Percentiles rank a stretch among this genome's conserved stretches.
These are phyloP conservation scores for Xyrichtys novacula DNA, from an alignment of 2,797 vertebrate species.

Conservation along the genomic window DNA sequence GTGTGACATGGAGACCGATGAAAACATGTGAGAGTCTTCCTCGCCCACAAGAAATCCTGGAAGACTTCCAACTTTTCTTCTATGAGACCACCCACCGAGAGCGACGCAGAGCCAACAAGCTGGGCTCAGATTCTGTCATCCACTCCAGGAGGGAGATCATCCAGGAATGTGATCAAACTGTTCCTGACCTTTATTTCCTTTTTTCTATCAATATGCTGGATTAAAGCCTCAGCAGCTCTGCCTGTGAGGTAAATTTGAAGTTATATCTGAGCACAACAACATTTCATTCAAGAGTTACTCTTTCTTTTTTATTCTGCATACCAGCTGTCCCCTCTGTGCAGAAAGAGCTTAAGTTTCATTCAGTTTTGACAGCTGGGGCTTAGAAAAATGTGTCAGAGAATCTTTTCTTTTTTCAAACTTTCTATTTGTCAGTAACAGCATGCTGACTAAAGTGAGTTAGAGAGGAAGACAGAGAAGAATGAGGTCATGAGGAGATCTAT, in stretches of 20 bases:
- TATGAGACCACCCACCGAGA: constrained; percentile 88
- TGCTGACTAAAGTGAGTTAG: not conserved
- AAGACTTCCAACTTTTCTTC: constrained; percentile 70
- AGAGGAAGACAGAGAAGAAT: not conserved
- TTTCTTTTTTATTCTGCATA: not conserved
- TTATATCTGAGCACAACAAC: not conserved
- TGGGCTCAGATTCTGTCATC: constrained; percentile 76
- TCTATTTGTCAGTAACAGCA: not conserved
- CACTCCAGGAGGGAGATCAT: constrained; percentile 62
- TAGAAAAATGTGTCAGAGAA: not conserved
- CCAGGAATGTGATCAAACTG: constrained; percentile 41
- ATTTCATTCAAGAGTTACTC: too few relatives aligned
- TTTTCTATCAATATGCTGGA: not conserved
- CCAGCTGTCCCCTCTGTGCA: not conserved
- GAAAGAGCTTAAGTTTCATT: constrained; percentile 4
- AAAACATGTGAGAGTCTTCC: constrained; percentile 44
- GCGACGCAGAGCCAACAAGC: constrained; percentile 83
- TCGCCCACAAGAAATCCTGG: constrained; percentile 53
- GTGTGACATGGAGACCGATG: constrained; percentile 36
- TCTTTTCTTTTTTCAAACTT: not conserved
- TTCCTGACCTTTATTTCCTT: not conserved
- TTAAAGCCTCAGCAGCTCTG: not conserved
- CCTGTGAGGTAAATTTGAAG: not conserved
- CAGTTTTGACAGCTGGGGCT: constrained; percentile 7
- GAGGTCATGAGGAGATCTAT: not conserved